Percentiles rank a stretch among this genome's conserved stretches.
Conservation (phyloP, 1,140 invertebrate genomes). For the Paraescarpia echinospica region DNA sequence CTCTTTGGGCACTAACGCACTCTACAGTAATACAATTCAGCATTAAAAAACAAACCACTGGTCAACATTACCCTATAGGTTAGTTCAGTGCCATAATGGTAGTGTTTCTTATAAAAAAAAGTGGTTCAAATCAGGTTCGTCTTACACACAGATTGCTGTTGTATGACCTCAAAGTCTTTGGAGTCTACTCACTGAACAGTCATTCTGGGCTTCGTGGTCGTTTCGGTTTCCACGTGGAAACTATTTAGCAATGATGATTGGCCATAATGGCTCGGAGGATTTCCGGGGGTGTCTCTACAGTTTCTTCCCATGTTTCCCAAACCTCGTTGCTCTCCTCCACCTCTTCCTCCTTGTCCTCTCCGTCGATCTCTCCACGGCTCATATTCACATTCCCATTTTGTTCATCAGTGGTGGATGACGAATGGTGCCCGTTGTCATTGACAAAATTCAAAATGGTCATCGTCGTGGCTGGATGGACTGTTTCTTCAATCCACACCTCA, state of each 20-base stretch:
- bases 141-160: background rate
- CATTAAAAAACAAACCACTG: too few relatives aligned
- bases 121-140: too few relatives aligned
- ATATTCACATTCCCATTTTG: background rate
- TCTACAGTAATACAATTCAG: too few relatives aligned
- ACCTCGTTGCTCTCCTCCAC: background rate
- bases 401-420: background rate
- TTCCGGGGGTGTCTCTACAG: constrained; percentile 11
- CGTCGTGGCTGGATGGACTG: background rate
- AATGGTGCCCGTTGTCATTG: background rate
- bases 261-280: constrained; percentile 13
- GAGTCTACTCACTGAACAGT: background rate
- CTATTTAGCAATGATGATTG: background rate
- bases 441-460: constrained; percentile 3
- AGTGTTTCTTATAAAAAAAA: too few relatives aligned
- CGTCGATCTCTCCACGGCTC: background rate
- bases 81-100: too few relatives aligned
- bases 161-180: background rate
- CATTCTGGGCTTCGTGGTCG: background rate
- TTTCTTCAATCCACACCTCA: background rate
- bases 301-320: constrained; percentile 13
- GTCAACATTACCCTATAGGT: too few relatives aligned
- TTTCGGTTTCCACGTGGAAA: background rate
- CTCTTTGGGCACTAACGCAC: background rate
- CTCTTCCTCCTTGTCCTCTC: background rate